A percentile compares a stretch with the other conserved stretches of the same genome.
phyloP scores from a whole-genome alignment of 2,888 invertebrate species.

The Strigamia maritima region DNA sequence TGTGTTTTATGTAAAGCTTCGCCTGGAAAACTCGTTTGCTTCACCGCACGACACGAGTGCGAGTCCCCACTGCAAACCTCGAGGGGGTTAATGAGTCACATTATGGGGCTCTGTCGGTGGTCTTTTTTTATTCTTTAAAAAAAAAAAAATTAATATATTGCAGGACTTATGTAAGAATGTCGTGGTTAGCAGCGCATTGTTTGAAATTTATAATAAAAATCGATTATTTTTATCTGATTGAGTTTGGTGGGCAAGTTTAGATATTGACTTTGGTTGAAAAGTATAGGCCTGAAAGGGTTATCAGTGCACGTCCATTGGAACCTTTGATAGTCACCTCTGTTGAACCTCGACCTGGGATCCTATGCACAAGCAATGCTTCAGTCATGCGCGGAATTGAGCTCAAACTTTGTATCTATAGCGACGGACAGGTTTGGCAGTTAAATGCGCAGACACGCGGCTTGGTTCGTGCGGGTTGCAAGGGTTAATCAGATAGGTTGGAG shows the following conservation, averaged over 20 bases:
- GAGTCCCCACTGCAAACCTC: not conserved
- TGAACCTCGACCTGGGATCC: not conserved
- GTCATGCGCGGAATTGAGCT: not conserved
- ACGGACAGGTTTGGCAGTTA: conserved; percentile 4
- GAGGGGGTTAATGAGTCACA: not conserved
- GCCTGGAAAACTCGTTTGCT: not conserved
- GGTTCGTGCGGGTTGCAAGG: not conserved
- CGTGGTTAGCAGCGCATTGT: not conserved
- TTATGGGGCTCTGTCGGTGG: not conserved
- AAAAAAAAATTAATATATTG: not conserved
- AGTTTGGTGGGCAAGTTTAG: not conserved
- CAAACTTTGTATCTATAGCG: not conserved
- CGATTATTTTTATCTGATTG: not conserved
- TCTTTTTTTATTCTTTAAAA: not conserved
- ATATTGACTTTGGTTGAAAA: not conserved
- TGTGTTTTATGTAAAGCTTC: not conserved
- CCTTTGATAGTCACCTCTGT: not conserved
- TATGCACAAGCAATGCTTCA: conserved; percentile 4
- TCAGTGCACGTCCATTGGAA: not conserved
- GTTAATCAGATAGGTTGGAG: not conserved
- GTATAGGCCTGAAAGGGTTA: not conserved
- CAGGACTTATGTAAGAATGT: not conserved
- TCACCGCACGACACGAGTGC: not conserved
- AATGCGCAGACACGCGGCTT: not conserved
- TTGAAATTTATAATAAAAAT: not conserved